phyloP scores from a whole-genome alignment of 2,888 invertebrate genomes.

The Pilophorus perplexus region DNA sequence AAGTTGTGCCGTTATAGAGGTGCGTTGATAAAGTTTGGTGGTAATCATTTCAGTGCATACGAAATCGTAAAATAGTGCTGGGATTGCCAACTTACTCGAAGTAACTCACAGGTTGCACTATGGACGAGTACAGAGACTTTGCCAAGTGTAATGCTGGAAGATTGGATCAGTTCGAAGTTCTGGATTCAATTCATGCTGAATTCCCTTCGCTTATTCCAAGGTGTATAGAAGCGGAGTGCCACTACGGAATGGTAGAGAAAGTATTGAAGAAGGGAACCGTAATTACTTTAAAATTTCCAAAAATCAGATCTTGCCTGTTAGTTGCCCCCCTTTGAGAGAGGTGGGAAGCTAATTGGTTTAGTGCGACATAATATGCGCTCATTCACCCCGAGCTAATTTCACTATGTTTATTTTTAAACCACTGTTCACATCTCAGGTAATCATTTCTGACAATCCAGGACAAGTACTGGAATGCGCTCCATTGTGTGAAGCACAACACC shows the following conservation, averaged over 20 bases:
- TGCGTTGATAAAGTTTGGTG: neutral
- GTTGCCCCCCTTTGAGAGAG: neutral
- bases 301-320: neutral
- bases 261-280: neutral
- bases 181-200: slow-evolving; percentile 51
- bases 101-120: slow-evolving; percentile 53
- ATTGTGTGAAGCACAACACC: slow-evolving; percentile 57
- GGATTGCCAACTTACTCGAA: neutral
- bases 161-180: slow-evolving; percentile 53
- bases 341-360: no score
- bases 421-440: no score
- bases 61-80: neutral
- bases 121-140: slow-evolving; percentile 54
- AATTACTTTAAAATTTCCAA: slow-evolving; percentile 49
- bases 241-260: slow-evolving; percentile 53
- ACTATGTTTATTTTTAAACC: no score
- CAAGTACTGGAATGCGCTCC: slow-evolving; percentile 56
- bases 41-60: neutral
- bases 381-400: no score
- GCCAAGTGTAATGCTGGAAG: slow-evolving; percentile 53
- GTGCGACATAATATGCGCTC: no score
- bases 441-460: slow-evolving; percentile 43
- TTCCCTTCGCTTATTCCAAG: slow-evolving; percentile 55
- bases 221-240: slow-evolving; percentile 56
- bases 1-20: slow-evolving; percentile 54